Conservation (phyloP, 2,888 invertebrate genomes). For the Leptura quadrifasciata region DNA sequence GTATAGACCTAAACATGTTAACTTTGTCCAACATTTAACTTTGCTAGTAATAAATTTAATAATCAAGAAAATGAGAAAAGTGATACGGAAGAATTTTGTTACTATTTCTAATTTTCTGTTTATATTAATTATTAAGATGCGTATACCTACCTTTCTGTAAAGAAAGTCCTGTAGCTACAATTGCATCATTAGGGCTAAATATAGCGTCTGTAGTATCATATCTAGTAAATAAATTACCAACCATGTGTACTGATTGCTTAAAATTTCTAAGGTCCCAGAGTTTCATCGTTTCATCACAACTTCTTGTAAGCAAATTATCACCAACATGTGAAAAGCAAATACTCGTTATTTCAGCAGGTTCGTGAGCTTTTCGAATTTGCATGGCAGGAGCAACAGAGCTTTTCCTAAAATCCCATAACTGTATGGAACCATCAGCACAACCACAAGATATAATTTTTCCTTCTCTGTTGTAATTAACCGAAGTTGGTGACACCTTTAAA, state of each 20-base stretch:
- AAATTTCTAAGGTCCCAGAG: constrained; percentile 94
- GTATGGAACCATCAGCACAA: constrained; percentile 95
- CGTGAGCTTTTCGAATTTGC: constrained; percentile 87
- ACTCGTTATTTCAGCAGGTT: constrained; percentile 87
- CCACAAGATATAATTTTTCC: constrained; percentile 91
- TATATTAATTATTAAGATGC: not conserved
- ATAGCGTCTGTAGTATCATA: constrained; percentile 89
- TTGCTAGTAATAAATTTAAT: too few species aligned
- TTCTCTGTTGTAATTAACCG: constrained; percentile 81
- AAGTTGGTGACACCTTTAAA: constrained; percentile 88
- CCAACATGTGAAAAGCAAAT: constrained; percentile 93
- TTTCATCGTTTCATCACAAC: constrained; percentile 95
- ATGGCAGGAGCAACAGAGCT: constrained; percentile 91
- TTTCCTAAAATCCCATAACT: constrained; percentile 97
- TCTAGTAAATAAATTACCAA: constrained; percentile 84
- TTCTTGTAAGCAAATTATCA: constrained; percentile 84
- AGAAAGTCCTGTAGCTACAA: constrained; percentile 93
- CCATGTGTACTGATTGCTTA: constrained; percentile 84
- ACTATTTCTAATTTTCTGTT: too few species aligned
- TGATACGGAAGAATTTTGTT: too few species aligned
- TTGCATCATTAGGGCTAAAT: constrained; percentile 94
- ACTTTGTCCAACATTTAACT: too few species aligned
- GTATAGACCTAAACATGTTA: too few species aligned
- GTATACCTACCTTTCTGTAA: constrained; percentile 78
- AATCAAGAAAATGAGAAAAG: too few species aligned